These are phyloP conservation scores for Hybognathus amarus DNA, from an alignment of 2,797 vertebrate genomes.

Conservation along the genomic window DNA sequence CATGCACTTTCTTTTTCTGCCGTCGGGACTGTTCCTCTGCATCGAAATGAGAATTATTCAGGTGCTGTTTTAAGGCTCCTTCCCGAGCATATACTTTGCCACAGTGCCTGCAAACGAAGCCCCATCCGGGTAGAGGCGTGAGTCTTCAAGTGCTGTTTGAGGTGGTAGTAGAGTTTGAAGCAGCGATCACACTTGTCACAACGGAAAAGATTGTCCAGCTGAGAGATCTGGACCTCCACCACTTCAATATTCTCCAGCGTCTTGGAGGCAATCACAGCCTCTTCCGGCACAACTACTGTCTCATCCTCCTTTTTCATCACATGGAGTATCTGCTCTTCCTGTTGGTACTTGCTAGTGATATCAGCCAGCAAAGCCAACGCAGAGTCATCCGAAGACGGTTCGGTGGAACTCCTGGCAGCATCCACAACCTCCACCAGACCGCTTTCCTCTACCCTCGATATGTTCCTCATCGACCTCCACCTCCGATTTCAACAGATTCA, in stretches of 20 bases:
- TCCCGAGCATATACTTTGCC: slow-evolving; percentile 94
- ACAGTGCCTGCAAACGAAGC: slow-evolving; percentile 90
- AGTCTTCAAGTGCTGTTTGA: slow-evolving; percentile 97
- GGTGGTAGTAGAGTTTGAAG: slow-evolving; percentile 98
- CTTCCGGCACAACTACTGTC: slow-evolving; percentile 76
- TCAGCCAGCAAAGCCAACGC: slow-evolving; percentile 95
- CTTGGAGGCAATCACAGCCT: slow-evolving; percentile 84
- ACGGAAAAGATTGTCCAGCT: slow-evolving; percentile 93
- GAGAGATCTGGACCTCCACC: slow-evolving; percentile 96
- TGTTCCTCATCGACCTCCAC: slow-evolving; percentile 86
- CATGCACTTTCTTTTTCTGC: slow-evolving; percentile 94
- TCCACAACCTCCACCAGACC: slow-evolving; percentile 88
- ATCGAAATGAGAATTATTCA: slow-evolving; percentile 91
- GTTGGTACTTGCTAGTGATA: slow-evolving; percentile 98
- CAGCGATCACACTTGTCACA: slow-evolving; percentile 95
- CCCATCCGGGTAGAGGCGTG: slow-evolving; percentile 80
- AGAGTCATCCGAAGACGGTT: slow-evolving; percentile 89
- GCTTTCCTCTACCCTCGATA: slow-evolving; percentile 85
- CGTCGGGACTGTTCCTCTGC: slow-evolving; percentile 88
- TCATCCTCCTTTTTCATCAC: slow-evolving; percentile 74
- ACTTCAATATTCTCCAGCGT: slow-evolving; percentile 93
- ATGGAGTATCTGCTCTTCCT: slow-evolving; percentile 84
- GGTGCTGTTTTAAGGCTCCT: slow-evolving; percentile 92
- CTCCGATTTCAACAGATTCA: slow-evolving; percentile 91
- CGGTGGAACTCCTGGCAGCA: slow-evolving; percentile 83